Conservation (phyloP, 2,113 vertebrate genomes). For the Microcebus murinus region DNA sequence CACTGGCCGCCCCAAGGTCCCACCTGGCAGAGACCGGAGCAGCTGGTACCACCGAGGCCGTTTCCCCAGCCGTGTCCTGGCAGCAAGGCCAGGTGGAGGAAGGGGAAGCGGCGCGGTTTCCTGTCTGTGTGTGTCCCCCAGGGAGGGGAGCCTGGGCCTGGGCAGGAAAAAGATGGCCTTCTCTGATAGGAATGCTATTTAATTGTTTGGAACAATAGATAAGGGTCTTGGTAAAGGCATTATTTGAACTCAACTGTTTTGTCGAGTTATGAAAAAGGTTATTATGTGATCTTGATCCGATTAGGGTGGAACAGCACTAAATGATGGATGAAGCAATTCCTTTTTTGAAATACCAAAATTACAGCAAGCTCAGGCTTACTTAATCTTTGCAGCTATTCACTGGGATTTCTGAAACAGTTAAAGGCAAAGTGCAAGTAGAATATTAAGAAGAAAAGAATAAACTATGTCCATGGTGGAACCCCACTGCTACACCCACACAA, state of each 20-base stretch:
- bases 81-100: conserved; percentile 72
- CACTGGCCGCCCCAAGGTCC: not conserved
- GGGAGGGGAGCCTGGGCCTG: conserved; percentile 62
- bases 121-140: conserved; percentile 77
- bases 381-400: not conserved
- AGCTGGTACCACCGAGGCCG: conserved; percentile 33
- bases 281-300: conserved; percentile 61
- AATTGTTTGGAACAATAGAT: conserved; percentile 78
- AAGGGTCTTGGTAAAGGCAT: conserved; percentile 52
- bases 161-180: conserved; percentile 86
- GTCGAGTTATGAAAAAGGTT: conserved; percentile 68
- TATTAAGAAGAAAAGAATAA: not conserved
- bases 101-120: conserved; percentile 86
- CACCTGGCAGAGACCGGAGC: not conserved
- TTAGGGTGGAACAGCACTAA: conserved; percentile 53
- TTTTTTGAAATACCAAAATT: conserved; percentile 35
- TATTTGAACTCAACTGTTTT: conserved; percentile 64
- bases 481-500: not conserved
- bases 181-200: conserved; percentile 81
- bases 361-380: not conserved
- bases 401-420: conserved; percentile 10
- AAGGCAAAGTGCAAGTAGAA: not conserved
- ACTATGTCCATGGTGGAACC: not conserved
- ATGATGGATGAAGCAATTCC: conserved; percentile 23
- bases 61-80: conserved; percentile 65